A percentile compares a stretch with the other conserved stretches of the same genome.
Conservation (phyloP, 2,797 vertebrate genomes). For the Alosa sapidissima region DNA sequence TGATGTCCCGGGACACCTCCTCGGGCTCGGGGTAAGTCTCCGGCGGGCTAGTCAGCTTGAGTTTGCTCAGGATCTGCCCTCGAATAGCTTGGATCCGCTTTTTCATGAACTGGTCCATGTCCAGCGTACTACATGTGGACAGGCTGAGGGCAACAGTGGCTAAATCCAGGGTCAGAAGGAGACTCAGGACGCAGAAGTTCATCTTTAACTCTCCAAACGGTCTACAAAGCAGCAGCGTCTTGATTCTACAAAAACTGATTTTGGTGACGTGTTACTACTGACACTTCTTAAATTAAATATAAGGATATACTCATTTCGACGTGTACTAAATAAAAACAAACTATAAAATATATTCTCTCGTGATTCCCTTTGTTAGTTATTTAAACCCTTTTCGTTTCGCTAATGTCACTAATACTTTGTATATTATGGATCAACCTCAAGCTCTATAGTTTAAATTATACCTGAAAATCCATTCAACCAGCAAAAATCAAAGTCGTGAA, state of each 20-base stretch:
- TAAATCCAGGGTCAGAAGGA: slow-evolving; percentile 86
- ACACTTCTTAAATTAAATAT: slow-evolving; percentile 26
- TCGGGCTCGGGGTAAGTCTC: slow-evolving; percentile 89
- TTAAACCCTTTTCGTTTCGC: neutral
- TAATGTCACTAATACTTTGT: slow-evolving; percentile 7
- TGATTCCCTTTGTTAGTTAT: neutral
- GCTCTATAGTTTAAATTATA: slow-evolving; percentile 27
- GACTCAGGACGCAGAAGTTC: slow-evolving; percentile 84
- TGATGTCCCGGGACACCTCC: slow-evolving; percentile 91
- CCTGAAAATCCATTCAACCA: slow-evolving; percentile 59
- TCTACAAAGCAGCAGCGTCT: slow-evolving; percentile 27
- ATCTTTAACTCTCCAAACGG: slow-evolving; percentile 70
- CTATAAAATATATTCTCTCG: slow-evolving; percentile 16
- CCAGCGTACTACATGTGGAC: slow-evolving; percentile 95
- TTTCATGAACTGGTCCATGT: slow-evolving; percentile 94
- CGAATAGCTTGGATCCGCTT: slow-evolving; percentile 95
- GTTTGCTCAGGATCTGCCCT: slow-evolving; percentile 95
- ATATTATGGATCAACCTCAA: neutral
- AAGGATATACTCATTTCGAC: slow-evolving; percentile 40
- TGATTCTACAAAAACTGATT: slow-evolving; percentile 48
- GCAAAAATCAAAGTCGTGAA: slow-evolving; percentile 22
- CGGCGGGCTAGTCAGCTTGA: slow-evolving; percentile 90
- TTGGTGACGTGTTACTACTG: slow-evolving; percentile 16
- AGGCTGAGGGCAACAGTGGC: slow-evolving; percentile 84
- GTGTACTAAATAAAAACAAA: slow-evolving; percentile 6